Evolutionary conservation across 2,888 invertebrate genomes (phyloP), one percentile per base, ranked within the genome.

Genomic region (Orthosia cruda): DNA sequence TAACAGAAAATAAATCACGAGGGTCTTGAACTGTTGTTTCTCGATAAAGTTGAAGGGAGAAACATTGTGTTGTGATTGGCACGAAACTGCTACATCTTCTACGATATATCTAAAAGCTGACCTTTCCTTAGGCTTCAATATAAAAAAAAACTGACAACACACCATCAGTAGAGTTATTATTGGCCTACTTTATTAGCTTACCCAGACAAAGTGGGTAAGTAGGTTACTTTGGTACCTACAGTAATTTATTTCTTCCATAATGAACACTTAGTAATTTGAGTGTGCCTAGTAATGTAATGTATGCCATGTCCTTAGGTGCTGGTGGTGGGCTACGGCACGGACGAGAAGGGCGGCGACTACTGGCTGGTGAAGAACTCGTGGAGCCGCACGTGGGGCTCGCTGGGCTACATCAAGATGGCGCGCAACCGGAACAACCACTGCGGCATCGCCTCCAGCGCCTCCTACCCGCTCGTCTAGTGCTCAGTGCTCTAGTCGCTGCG

Each of bases 281-380:
- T 55, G 55, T 26, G 23, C 20, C 13, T n/a, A 47, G 2, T 68
- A 23, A 69, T 0, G 50, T n/a, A 4, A 32, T 0, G 3, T 16
- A 3, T 59, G 0, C 9, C 0, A 2, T 2, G 18, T 26, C 3
- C 5, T 3, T 90, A 96, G 96, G 97, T 99, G 23, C 93, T 99
- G 87, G 97, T 97, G 77, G 98, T 99, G 23, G 99, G 99, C 0
- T 99, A 98, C 94, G 99, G 98, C 86, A 97, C 98, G 5, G 97
- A 97, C 86, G 97, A 97, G 85, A 82, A 87, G 15, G 98, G 98
- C 73, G 93, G 97, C 74, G 98, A 98, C 93, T 99, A 98, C 94
- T 99, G 98, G 98, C 95, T 99, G 45, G 98, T 99, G 74, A 99
- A 99, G 96, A 99, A 99, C 96, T 98, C 98, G 66, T 98, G 98